Evolutionary conservation across 1,140 invertebrate species (phyloP).

Genomic region (Drosophila setifemur): DNA sequence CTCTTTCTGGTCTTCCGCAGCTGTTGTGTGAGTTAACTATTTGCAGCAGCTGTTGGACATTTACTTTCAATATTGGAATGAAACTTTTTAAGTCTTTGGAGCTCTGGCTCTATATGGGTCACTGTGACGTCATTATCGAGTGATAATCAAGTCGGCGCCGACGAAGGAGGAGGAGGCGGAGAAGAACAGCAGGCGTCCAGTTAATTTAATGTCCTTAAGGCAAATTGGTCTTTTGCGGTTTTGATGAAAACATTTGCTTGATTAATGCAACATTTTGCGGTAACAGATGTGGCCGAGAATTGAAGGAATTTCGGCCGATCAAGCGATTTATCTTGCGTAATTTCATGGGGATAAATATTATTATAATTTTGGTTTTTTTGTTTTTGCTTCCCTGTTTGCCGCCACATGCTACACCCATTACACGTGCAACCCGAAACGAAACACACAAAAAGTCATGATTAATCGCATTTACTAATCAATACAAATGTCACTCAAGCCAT

Average conservation of each 20-base stretch:
- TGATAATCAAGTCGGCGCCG: conserved; percentile 21
- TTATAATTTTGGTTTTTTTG: neutral
- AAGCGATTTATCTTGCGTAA: conserved; percentile 38
- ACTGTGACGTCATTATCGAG: conserved; percentile 44
- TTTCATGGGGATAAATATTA: neutral
- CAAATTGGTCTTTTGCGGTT: conserved; percentile 37
- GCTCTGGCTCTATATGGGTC: conserved; percentile 22
- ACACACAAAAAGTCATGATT: conserved; percentile 52
- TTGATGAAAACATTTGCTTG: conserved; percentile 46
- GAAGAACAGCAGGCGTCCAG: conserved; percentile 16
- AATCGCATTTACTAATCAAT: conserved; percentile 78
- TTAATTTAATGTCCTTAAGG: conserved; percentile 31
- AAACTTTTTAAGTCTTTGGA: conserved; percentile 31
- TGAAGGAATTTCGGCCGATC: neutral
- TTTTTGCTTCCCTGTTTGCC: no score
- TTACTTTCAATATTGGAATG: conserved; percentile 70
- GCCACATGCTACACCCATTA: conserved; percentile 41
- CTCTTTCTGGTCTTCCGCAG: conserved; percentile 24
- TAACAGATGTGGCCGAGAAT: conserved; percentile 30
- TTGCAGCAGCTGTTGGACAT: conserved; percentile 65
- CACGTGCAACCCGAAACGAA: conserved; percentile 13
- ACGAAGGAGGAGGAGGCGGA: neutral
- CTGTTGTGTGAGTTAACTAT: conserved; percentile 44
- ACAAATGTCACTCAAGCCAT: conserved; percentile 71
- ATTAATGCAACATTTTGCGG: conserved; percentile 25